A percentile compares a stretch with the other conserved stretches of the same genome.
These are phyloP conservation scores for Blastomussa wellsi DNA, from an alignment of 92 coral and sea anemone genomes.

Conservation along the genomic window DNA sequence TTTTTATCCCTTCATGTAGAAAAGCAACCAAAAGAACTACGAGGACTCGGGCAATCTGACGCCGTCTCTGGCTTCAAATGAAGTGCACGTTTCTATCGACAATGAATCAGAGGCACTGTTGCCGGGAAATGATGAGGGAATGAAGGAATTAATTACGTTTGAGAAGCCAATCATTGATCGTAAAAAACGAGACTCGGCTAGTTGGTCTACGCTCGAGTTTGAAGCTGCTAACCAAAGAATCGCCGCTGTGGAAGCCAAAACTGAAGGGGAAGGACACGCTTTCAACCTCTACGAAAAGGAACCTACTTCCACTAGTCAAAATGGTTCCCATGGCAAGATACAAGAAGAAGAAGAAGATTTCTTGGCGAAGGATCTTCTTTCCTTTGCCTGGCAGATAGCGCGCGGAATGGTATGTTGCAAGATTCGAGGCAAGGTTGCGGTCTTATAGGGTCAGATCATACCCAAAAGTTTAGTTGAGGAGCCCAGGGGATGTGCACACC, in stretches of 20 bases:
- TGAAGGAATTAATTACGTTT: too few species aligned
- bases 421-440: too few species aligned
- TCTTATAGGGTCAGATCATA: too few species aligned
- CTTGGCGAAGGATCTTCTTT: conserved; percentile 62
- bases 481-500: too few species aligned
- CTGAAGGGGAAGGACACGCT: not conserved
- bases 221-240: not conserved
- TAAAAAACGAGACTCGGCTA: not conserved
- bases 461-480: too few species aligned
- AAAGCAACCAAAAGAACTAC: not conserved
- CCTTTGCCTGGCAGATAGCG: conserved; percentile 83
- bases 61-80: not conserved
- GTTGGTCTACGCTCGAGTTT: not conserved
- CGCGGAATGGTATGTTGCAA: conserved; percentile 65
- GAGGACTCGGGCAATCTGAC: not conserved
- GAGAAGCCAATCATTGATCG: not conserved
- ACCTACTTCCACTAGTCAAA: not conserved
- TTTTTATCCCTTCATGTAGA: not conserved
- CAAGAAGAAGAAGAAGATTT: conserved; percentile 36
- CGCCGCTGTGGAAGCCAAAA: not conserved
- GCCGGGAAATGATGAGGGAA: not conserved
- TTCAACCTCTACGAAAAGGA: not conserved
- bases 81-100: not conserved
- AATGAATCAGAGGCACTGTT: not conserved
- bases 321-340: not conserved